A percentile compares a stretch with the other conserved stretches of the same genome.
These are phyloP conservation scores for Elymnias hypermnestra DNA, from an alignment of 1,140 invertebrate species.

Conservation along the genomic window DNA sequence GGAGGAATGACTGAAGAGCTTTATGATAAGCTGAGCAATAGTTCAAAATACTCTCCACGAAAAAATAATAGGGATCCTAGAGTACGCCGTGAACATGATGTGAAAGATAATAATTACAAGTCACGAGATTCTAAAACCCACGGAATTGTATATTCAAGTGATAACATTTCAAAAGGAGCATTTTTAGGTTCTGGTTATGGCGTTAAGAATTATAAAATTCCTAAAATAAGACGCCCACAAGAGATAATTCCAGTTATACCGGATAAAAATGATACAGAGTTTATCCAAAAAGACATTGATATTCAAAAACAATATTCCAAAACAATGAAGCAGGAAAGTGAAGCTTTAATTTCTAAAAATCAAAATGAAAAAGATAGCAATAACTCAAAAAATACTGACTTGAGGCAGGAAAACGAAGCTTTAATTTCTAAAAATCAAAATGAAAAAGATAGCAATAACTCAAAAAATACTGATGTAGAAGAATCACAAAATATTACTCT, in stretches of 20 bases:
- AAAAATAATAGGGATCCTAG: conserved; percentile 37
- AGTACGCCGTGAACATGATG: conserved; percentile 31
- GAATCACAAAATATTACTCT: too few species aligned
- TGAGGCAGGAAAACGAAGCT: too few species aligned
- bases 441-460: too few species aligned
- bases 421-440: too few species aligned
- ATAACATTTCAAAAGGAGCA: conserved; percentile 60
- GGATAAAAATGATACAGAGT: too few species aligned
- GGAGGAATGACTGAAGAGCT: conserved; percentile 11
- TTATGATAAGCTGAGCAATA: conserved; percentile 17
- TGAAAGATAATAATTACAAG: conserved; percentile 23
- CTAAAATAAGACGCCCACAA: conserved; percentile 75
- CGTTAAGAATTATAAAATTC: conserved; percentile 80
- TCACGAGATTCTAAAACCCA: conserved; percentile 31
- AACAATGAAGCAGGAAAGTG: too few species aligned
- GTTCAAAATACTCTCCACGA: conserved; percentile 27
- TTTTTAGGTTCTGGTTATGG: conserved; percentile 71
- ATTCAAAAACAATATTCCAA: too few species aligned
- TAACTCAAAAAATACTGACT: too few species aligned
- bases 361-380: too few species aligned
- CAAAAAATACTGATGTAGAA: too few species aligned
- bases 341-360: too few species aligned
- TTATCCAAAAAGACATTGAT: too few species aligned
- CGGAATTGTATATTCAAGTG: conserved; percentile 61
- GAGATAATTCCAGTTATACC: conserved; percentile 18